phyloP scores from a whole-genome alignment of 2,113 vertebrate genomes.

The Tachysurus fulvidraco region DNA sequence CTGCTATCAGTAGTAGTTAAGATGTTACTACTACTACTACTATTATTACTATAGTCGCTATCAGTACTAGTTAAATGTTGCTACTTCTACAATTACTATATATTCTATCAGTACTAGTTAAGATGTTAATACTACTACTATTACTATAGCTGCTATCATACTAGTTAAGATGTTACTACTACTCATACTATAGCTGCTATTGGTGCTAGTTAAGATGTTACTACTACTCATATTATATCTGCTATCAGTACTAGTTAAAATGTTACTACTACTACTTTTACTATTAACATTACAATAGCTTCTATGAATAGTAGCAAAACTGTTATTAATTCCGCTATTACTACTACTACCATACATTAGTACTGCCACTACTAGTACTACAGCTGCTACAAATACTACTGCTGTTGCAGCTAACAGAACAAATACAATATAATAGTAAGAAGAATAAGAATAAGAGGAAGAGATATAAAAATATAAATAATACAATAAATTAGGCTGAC shows the following conservation, averaged over 20 bases:
- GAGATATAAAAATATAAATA: too few species aligned
- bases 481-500: too few species aligned
- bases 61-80: too few species aligned
- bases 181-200: background rate
- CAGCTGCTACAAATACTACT: background rate
- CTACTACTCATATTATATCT: background rate
- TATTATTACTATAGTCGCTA: background rate
- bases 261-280: background rate
- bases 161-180: background rate
- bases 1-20: background rate
- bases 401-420: too few species aligned
- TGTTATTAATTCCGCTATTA: background rate
- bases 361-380: background rate
- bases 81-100: too few species aligned
- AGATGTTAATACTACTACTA: background rate
- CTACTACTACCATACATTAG: background rate
- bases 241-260: background rate
- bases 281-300: too few species aligned
- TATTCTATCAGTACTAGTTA: background rate
- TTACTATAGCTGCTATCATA: background rate
- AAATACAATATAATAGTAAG: too few species aligned
- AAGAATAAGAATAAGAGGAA: too few species aligned
- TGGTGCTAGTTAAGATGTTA: background rate
- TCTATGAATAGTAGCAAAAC: too few species aligned
- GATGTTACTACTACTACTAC: background rate